phyloP scores from a whole-genome alignment of 2,888 invertebrate species.

The Noctua janthe region DNA sequence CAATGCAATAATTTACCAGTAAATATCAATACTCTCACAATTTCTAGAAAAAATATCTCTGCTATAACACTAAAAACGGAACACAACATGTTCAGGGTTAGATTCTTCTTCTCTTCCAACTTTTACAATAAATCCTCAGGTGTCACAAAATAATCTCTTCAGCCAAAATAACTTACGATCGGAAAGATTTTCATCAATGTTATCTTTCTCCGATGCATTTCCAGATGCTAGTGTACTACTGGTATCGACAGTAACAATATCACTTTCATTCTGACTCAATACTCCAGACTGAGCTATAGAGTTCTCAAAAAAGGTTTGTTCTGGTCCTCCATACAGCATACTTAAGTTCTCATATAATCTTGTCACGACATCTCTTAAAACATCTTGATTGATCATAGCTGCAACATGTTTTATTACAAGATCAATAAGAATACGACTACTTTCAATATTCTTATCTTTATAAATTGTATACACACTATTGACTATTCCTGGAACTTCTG shows the following conservation, averaged over 20 bases:
- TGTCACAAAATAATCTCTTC: not conserved
- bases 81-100: not conserved
- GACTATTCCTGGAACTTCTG: conserved; percentile 25
- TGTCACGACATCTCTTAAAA: conserved; percentile 42
- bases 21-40: not conserved
- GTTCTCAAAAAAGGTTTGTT: conserved; percentile 25
- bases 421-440: conserved; percentile 4
- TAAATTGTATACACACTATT: conserved; percentile 49
- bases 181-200: conserved; percentile 77
- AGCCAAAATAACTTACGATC: conserved; percentile 80
- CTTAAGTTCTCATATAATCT: conserved; percentile 46
- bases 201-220: conserved; percentile 60
- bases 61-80: not conserved
- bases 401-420: conserved; percentile 48
- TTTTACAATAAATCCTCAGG: not conserved
- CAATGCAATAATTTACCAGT: conserved; percentile 10
- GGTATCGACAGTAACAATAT: not conserved
- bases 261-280: conserved; percentile 23
- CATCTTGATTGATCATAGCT: conserved; percentile 47
- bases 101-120: not conserved
- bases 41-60: not conserved
- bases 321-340: conserved; percentile 26
- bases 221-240: conserved; percentile 33
- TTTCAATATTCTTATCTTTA: conserved; percentile 16
- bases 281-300: not conserved